Conservation (phyloP, 92 coral and sea anemone species). For the Porites divaricata region DNA sequence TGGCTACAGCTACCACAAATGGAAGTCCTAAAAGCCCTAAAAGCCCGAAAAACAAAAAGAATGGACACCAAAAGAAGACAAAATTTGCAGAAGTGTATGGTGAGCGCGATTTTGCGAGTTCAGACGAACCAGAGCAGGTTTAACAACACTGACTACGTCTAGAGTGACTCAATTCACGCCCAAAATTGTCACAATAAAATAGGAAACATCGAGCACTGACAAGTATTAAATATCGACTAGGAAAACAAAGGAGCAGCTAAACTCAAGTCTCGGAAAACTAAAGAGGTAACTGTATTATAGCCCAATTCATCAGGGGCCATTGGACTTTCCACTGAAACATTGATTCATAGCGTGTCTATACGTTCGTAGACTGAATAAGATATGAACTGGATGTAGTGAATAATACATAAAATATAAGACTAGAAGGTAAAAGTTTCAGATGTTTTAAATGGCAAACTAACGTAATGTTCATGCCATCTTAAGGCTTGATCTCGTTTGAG, state of each 20-base stretch:
- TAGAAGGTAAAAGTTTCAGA: too few relatives aligned
- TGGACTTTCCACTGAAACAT: background rate
- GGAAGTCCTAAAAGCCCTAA: background rate
- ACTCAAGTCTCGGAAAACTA: too few relatives aligned
- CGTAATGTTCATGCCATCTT: too few relatives aligned
- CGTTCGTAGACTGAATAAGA: background rate
- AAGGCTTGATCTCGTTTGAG: too few relatives aligned
- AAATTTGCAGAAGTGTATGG: constrained; percentile 26
- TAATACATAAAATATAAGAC: too few relatives aligned
- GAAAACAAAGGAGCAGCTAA: background rate
- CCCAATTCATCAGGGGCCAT: background rate
- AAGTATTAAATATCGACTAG: background rate
- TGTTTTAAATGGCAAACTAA: too few relatives aligned
- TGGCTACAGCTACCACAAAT: constrained; percentile 1
- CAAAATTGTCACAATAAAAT: background rate
- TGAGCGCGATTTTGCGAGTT: background rate
- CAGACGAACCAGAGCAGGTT: constrained; percentile 16
- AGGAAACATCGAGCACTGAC: background rate
- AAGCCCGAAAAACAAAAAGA: constrained; percentile 10
- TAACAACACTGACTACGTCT: background rate
- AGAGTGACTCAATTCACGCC: background rate
- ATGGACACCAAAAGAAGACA: constrained; percentile 20
- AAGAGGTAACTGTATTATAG: too few relatives aligned
- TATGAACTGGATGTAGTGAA: background rate
- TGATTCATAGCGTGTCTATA: background rate